phyloP scores from a whole-genome alignment of 1,140 invertebrate species.

The Drosophila yakuba region DNA sequence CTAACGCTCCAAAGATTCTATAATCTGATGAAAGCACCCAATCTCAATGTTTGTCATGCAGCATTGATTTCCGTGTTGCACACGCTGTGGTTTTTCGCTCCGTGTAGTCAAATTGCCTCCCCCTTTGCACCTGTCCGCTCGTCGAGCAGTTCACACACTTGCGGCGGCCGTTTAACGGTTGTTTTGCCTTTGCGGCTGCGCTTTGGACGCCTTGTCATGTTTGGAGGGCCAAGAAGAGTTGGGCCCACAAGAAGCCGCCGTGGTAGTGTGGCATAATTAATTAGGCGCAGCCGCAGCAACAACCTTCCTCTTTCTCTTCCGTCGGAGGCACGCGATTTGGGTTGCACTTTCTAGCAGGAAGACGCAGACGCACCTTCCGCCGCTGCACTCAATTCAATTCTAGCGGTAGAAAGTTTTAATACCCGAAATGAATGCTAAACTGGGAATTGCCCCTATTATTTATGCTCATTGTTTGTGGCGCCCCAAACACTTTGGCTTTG shows the following conservation, averaged over 20 bases:
- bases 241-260: background rate
- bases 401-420: slow-evolving; percentile 38
- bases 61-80: too few species aligned
- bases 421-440: slow-evolving; percentile 27
- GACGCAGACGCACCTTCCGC: slow-evolving; percentile 30
- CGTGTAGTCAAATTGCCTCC: slow-evolving; percentile 4
- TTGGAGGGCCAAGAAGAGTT: slow-evolving; percentile 23
- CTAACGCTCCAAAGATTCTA: too few species aligned
- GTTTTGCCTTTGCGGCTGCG: slow-evolving; percentile 48
- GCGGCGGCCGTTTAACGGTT: slow-evolving; percentile 39
- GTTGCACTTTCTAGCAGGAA: slow-evolving; percentile 59
- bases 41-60: too few species aligned
- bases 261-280: slow-evolving; percentile 47
- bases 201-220: slow-evolving; percentile 45
- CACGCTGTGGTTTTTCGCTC: background rate
- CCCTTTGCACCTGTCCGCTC: background rate
- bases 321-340: slow-evolving; percentile 41
- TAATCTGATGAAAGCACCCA: too few species aligned
- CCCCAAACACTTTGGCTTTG: slow-evolving; percentile 5
- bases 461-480: slow-evolving; percentile 29
- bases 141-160: slow-evolving; percentile 39
- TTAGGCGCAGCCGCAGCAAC: slow-evolving; percentile 29
- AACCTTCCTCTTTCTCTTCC: slow-evolving; percentile 35
- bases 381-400: slow-evolving; percentile 29
- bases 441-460: slow-evolving; percentile 17